Percentiles rank a stretch among this genome's conserved stretches.
These are phyloP conservation scores for Plecturocebus donacophilus DNA, from an alignment of 2,113 vertebrate species.

Conservation along the genomic window DNA sequence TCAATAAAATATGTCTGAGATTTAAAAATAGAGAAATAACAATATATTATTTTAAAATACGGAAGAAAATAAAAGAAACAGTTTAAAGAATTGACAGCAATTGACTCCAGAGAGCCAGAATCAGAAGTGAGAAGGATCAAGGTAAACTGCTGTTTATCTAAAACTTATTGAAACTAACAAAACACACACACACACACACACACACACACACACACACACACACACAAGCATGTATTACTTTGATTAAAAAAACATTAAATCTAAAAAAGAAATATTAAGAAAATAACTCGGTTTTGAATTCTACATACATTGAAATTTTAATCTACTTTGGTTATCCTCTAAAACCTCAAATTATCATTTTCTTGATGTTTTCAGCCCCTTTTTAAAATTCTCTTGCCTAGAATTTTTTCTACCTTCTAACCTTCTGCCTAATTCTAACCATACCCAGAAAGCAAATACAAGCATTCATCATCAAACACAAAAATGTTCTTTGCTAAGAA, in stretches of 20 bases:
- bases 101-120: not conserved
- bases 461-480: not conserved
- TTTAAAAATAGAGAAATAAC: constrained; percentile 25
- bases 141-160: not conserved
- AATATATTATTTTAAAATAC: not conserved
- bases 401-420: not conserved
- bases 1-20: not conserved
- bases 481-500: not conserved
- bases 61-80: not conserved
- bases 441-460: not conserved
- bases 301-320: not conserved
- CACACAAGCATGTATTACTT: not conserved
- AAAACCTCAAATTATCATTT: not conserved
- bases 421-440: not conserved
- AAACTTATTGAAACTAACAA: not conserved
- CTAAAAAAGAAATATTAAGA: not conserved
- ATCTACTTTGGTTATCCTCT: not conserved
- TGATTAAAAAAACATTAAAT: not conserved
- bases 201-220: not conserved
- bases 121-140: not conserved
- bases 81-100: not conserved
- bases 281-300: not conserved
- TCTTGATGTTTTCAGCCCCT: not conserved
- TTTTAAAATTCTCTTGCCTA: not conserved
- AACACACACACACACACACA: not conserved